Evolutionary conservation across 2,888 invertebrate species (phyloP), one percentile per base, ranked within the genome.

Genomic region (Rhyacophila evoluta): DNA sequence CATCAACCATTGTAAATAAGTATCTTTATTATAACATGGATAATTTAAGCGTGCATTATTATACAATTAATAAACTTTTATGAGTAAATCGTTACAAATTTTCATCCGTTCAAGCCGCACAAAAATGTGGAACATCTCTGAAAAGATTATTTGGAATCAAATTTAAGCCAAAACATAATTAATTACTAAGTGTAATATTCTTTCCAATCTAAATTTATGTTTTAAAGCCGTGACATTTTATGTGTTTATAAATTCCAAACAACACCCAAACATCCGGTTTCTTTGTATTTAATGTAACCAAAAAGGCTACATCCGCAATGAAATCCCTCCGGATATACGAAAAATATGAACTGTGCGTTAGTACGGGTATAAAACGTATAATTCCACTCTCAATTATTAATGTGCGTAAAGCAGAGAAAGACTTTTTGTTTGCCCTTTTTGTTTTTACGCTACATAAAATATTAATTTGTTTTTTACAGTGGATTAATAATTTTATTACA

Each of bases 131-230:
- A 33, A 33, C 2, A 33, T 33, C 29, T 2, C 6, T 33, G 6
- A 6, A 4, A 33, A 33, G 2, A 33, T 8, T 55, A 0, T 25
- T 55, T 25, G 12, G 19, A 25, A 55, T 55, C 25, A 25, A 25
- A 55, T 19, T 55, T 15, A 55, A 6, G 55, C 19, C 25, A 3
- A 55, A 55, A 55, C 19, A 12, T 55, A 55, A 55, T n/a, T n/a
- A n/a, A n/a, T 55, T 55, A 55, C 55, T 19, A 55, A 55, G 55
- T 55, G 25, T 55, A 55, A 55, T 1, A 55, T 55, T 55, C 55
- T 55, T 55, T 55, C 55, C 55, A 55, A 55, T 55, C 55, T 55
- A 55, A 55, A 55, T 55, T 55, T 55, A 55, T 55, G 55, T 55
- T 55, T 55, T 55, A 19, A 19, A 55, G 10, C 55, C 55, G 55